Evolutionary conservation across 1,140 invertebrate genomes (phyloP).

Genomic region (Daktulosphaira vitifoliae): DNA sequence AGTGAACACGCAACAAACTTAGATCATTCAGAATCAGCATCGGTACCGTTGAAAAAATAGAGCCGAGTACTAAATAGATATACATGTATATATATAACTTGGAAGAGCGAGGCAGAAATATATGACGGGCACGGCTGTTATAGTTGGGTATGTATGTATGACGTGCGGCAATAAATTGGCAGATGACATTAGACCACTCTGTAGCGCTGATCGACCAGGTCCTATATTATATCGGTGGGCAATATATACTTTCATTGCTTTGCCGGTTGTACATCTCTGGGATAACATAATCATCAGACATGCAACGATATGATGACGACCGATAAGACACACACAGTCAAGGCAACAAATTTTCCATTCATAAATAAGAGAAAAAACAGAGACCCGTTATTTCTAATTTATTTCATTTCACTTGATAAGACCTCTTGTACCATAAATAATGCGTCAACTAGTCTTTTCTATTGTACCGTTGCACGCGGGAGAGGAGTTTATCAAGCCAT

Average conservation of each 20-base stretch:
- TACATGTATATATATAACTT: no score
- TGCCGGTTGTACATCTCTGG: no score
- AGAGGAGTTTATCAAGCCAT: background rate
- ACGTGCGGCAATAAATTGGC: constrained; percentile 8
- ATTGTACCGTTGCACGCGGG: background rate
- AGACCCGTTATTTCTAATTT: background rate
- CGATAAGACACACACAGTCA: background rate
- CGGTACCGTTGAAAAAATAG: no score
- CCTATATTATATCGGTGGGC: background rate
- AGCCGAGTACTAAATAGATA: no score
- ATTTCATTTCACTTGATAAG: background rate
- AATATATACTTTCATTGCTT: no score
- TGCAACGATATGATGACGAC: background rate
- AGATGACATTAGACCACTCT: constrained; percentile 14
- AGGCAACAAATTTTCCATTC: background rate
- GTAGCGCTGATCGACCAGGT: background rate
- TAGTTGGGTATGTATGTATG: background rate
- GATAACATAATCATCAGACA: background rate
- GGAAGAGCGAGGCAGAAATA: no score
- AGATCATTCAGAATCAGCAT: no score
- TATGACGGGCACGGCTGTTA: no score
- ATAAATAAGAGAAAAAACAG: background rate
- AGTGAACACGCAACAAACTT: no score
- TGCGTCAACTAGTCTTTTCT: constrained; percentile 3
- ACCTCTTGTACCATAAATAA: background rate